Conservation (phyloP, 1,140 invertebrate genomes). For the Sinella curviseta region DNA sequence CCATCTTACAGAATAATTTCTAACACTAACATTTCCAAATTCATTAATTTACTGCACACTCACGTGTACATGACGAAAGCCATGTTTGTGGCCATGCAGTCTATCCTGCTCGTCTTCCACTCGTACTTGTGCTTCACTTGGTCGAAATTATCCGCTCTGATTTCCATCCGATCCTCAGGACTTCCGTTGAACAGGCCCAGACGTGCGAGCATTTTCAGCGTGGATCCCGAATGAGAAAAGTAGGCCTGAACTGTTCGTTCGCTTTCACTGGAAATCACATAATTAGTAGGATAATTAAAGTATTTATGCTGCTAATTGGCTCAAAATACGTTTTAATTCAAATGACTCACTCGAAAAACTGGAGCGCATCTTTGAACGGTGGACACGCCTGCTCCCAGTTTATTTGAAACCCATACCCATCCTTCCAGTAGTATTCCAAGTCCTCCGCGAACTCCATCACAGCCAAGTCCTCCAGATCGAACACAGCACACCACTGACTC, state of each 20-base stretch:
- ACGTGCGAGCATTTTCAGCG: constrained; percentile 74
- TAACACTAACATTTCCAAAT: neutral
- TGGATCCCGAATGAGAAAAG: constrained; percentile 83
- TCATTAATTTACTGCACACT: constrained; percentile 50
- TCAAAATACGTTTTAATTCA: no score
- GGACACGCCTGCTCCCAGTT: constrained; percentile 74
- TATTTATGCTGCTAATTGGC: neutral
- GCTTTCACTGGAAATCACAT: neutral
- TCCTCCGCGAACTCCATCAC: constrained; percentile 74
- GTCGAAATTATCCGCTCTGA: constrained; percentile 65
- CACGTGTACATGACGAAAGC: constrained; percentile 77
- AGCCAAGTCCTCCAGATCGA: constrained; percentile 59
- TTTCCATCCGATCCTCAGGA: no score
- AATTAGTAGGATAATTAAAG: neutral
- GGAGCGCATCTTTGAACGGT: constrained; percentile 70
- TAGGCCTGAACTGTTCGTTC: constrained; percentile 53
- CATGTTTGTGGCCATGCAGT: constrained; percentile 80
- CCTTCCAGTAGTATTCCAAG: constrained; percentile 78
- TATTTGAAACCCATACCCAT: constrained; percentile 75
- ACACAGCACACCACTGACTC: constrained; percentile 70
- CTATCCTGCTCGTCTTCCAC: constrained; percentile 74
- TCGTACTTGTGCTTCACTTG: constrained; percentile 57
- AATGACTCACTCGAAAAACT: constrained; percentile 65
- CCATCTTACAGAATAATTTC: neutral
- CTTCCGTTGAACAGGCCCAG: constrained; percentile 73